These are phyloP conservation scores for Actinia tenebrosa DNA, from an alignment of 64 coral and sea anemone species.

Conservation along the genomic window DNA sequence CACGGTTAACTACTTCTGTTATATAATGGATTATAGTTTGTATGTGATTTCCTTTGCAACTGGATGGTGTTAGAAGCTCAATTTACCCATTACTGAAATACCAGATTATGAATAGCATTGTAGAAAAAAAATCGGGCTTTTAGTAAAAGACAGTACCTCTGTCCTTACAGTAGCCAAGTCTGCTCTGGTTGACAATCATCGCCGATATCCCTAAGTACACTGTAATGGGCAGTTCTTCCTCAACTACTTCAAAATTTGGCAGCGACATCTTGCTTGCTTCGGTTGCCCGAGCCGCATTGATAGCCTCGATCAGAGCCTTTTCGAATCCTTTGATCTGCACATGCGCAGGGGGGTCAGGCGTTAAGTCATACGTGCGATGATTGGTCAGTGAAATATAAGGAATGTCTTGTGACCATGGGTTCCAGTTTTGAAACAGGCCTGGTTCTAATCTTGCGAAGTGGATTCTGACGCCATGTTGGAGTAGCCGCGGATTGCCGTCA, in stretches of 20 bases:
- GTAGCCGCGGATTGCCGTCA: conserved; percentile 51
- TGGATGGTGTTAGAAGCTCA: neutral
- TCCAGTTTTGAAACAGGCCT: conserved; percentile 69
- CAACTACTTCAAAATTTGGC: conserved; percentile 64
- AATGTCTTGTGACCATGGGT: conserved; percentile 75
- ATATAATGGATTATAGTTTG: too few species aligned
- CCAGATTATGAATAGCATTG: too few species aligned
- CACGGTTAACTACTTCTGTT: too few species aligned
- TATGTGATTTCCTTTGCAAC: too few species aligned
- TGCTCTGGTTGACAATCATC: conserved; percentile 88
- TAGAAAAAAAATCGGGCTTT: too few species aligned
- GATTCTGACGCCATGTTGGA: conserved; percentile 67
- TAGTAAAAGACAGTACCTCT: conserved; percentile 79
- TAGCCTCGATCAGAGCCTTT: conserved; percentile 54
- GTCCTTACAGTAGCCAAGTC: conserved; percentile 84
- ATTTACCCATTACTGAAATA: too few species aligned
- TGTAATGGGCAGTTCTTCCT: conserved; percentile 65
- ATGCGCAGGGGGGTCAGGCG: conserved; percentile 24
- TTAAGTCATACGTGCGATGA: conserved; percentile 27
- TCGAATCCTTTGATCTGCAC: conserved; percentile 36
- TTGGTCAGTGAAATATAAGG: conserved; percentile 63
- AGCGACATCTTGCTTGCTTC: conserved; percentile 13
- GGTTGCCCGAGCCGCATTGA: conserved; percentile 45
- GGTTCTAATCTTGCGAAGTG: conserved; percentile 52
- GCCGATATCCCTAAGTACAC: conserved; percentile 75